Evolutionary conservation across 2,888 invertebrate genomes (phyloP).

Genomic region (Acholoe squamosa): DNA sequence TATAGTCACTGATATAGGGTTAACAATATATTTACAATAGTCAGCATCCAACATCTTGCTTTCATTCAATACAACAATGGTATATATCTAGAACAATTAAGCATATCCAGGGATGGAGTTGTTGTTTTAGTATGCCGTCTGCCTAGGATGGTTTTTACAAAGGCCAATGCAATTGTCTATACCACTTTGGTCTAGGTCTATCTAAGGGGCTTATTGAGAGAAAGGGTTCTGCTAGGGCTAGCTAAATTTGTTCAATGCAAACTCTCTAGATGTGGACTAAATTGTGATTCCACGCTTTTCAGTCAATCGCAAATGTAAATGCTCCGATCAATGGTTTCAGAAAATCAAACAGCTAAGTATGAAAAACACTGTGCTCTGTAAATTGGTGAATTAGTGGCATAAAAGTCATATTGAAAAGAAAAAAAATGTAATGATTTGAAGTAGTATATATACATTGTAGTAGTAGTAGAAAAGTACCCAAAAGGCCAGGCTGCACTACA

Average conservation of each 20-base stretch:
- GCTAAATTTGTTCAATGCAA: neutral
- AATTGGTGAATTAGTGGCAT: neutral
- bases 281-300: neutral
- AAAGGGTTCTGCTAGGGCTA: conserved; percentile 1
- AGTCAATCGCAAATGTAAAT: neutral
- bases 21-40: no score
- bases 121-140: no score
- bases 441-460: neutral
- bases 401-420: neutral
- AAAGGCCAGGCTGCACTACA: neutral
- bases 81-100: no score
- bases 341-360: neutral
- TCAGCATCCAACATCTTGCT: no score
- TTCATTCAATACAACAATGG: no score
- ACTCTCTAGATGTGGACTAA: neutral
- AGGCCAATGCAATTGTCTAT: no score
- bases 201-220: no score
- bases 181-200: no score
- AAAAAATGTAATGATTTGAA: neutral
- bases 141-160: no score
- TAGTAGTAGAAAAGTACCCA: neutral
- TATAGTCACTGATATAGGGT: no score
- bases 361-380: neutral
- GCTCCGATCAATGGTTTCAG: neutral
- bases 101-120: no score